These are phyloP conservation scores for Microdon myrmicae DNA, from an alignment of 2,888 invertebrate genomes.

Conservation along the genomic window DNA sequence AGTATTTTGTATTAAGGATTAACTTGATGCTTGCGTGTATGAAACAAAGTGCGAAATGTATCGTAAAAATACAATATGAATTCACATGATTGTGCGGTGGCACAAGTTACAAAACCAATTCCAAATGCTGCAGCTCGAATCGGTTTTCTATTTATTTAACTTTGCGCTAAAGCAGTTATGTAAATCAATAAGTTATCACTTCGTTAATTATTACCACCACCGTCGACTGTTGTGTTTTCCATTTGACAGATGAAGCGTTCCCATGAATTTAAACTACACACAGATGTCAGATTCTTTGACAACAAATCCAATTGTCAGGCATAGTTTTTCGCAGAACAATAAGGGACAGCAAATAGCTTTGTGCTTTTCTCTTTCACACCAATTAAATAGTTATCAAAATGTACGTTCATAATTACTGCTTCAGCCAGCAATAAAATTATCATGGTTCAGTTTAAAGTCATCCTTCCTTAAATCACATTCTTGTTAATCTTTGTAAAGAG, in stretches of 20 bases:
- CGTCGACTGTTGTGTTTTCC: slow-evolving; percentile 50
- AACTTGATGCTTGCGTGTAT: slow-evolving; percentile 20
- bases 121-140: no score
- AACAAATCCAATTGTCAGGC: slow-evolving; percentile 18
- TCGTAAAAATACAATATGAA: slow-evolving; percentile 7
- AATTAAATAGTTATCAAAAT: no score
- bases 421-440: no score
- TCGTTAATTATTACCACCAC: slow-evolving; percentile 40
- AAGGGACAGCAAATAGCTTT: neutral
- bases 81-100: neutral
- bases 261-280: slow-evolving; percentile 2
- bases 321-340: neutral
- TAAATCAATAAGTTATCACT: slow-evolving; percentile 42
- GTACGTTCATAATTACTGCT: no score
- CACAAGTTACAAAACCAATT: slow-evolving; percentile 16
- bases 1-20: slow-evolving; percentile 13
- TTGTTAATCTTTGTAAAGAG: no score
- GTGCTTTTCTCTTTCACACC: neutral
- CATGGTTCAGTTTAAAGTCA: no score
- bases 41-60: slow-evolving; percentile 7
- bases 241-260: slow-evolving; percentile 38
- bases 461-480: no score
- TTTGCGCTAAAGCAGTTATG: slow-evolving; percentile 40
- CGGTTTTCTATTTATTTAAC: no score
- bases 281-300: slow-evolving; percentile 27